phyloP scores from a whole-genome alignment of 2,797 vertebrate species.

The Neosilurus mollespiculum region DNA sequence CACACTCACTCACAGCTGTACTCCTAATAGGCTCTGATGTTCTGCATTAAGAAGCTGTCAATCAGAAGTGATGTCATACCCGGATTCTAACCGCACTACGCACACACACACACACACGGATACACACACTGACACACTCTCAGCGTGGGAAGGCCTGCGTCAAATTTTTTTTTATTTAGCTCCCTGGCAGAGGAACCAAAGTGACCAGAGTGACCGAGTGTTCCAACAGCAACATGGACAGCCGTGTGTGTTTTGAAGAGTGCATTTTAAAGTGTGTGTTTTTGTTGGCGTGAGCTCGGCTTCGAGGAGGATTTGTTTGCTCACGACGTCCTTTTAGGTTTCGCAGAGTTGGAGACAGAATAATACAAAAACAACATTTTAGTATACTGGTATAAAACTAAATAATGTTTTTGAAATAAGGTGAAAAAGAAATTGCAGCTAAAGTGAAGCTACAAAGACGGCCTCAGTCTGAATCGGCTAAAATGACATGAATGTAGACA shows the following conservation, averaged over 20 bases:
- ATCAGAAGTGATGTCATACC: conserved; percentile 38
- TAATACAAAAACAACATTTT: conserved; percentile 11
- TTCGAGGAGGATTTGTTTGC: conserved; percentile 35
- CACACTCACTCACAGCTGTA: conserved; percentile 16
- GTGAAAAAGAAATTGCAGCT: not conserved
- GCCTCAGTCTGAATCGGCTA: not conserved
- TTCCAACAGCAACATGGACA: conserved; percentile 29
- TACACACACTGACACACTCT: conserved; percentile 28
- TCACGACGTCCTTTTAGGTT: conserved; percentile 18
- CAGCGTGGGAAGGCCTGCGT: conserved; percentile 23
- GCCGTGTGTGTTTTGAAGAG: conserved; percentile 30
- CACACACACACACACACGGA: conserved; percentile 17
- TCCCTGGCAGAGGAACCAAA: conserved; percentile 28
- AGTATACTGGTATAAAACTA: conserved; percentile 1
- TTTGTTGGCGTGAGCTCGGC: not conserved
- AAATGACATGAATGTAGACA: not conserved
- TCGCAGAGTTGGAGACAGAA: conserved; percentile 22
- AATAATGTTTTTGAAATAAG: not conserved
- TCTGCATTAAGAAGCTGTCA: conserved; percentile 38
- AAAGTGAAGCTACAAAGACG: not conserved
- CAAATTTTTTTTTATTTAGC: conserved; percentile 32
- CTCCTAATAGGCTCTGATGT: conserved; percentile 43
- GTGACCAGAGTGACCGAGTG: conserved; percentile 18
- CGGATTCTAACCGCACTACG: conserved; percentile 11
- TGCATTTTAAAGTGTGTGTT: conserved; percentile 30